Evolutionary conservation across 2,113 vertebrate genomes (phyloP), one percentile per base, ranked within the genome.

Genomic region (Catharus fuscescens): DNA sequence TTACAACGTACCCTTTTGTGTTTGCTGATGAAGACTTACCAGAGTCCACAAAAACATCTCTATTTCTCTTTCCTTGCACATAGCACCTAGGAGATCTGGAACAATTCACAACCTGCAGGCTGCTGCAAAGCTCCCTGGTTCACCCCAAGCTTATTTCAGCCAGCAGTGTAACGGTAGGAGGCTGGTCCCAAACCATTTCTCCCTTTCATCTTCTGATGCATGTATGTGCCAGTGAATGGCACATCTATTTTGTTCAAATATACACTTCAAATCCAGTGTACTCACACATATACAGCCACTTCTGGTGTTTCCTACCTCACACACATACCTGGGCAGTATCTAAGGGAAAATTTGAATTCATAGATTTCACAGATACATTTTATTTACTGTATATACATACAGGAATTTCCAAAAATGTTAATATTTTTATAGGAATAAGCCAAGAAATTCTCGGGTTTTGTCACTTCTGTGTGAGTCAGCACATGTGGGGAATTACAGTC

Each of bases 321-420:
- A 16, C 3, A 57, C 13, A 25, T 10, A 7, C 4, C 36, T 32
- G n/a, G n/a, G 20, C 5, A 73, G 7, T 0, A 0, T 5, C 6
- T 21, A 61, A 81, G 17, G 28, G 50, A 76, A 29, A 73, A 86
- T 20, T 23, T 31, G 29, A 77, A 66, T 82, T 59, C 50, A 56
- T 29, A 20, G 4, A 31, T 54, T 34, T 76, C 34, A 54, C 8
- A 61, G 47, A 54, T 53, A 24, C 1, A 0, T 91, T 93, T 81
- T 79, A 18, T 20, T 83, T 60, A 10, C 9, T 78, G 21, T 28
- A 64, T 80, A 54, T 29, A 28, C 12, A 73, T 15, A 19, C 4
- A 60, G 15, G 5, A 18, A 24, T 48, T 85, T 82, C 45, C 2
- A 69, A 76, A 84, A 90, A 10, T 31, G 25, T 38, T 53, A 61